Percentiles rank a stretch among this genome's conserved stretches.
phyloP scores from a whole-genome alignment of 2,797 vertebrate genomes.

The Cossypha caffra region DNA sequence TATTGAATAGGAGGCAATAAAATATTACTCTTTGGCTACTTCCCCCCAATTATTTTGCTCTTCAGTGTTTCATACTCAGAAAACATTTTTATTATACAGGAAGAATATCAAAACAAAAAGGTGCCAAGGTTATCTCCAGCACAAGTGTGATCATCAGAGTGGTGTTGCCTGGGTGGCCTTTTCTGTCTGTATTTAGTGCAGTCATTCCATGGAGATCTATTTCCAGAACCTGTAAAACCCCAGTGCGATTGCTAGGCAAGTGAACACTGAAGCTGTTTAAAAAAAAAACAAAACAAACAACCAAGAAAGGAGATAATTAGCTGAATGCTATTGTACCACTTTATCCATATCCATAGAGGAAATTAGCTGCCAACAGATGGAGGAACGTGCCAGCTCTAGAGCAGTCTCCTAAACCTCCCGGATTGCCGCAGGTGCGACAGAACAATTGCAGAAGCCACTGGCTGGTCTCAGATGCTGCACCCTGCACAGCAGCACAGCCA shows the following conservation, averaged over 20 bases:
- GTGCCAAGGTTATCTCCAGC: neutral
- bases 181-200: neutral
- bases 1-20: neutral
- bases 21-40: neutral
- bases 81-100: neutral
- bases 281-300: neutral
- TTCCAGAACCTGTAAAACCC: slow-evolving; percentile 93
- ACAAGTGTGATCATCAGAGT: rapidly evolving
- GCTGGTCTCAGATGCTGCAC: rapidly evolving
- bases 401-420: neutral
- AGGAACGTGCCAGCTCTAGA: neutral
- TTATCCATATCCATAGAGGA: neutral
- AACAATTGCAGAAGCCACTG: neutral
- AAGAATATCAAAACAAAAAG: neutral
- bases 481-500: neutral
- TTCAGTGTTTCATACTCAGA: neutral
- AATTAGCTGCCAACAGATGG: neutral
- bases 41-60: neutral
- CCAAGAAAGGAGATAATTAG: neutral
- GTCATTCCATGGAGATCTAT: slow-evolving; percentile 44
- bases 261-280: slow-evolving; percentile 87
- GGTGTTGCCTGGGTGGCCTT: neutral
- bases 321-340: neutral
- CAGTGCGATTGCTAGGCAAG: slow-evolving; percentile 90
- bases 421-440: neutral